phyloP scores from a whole-genome alignment of 2,888 invertebrate genomes.

The Trisateles emortualis region DNA sequence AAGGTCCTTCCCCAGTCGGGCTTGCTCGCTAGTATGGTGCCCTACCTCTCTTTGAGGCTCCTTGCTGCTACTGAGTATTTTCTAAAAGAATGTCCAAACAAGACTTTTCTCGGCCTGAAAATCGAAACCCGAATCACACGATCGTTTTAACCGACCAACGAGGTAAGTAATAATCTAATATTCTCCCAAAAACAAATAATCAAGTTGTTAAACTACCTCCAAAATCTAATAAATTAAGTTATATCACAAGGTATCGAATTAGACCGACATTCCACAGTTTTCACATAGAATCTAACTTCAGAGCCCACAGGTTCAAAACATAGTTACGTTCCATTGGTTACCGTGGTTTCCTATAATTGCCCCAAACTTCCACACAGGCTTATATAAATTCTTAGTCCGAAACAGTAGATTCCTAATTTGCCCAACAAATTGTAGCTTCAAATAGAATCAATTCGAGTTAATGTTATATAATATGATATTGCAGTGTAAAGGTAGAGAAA shows the following conservation, averaged over 20 bases:
- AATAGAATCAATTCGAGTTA: slow-evolving; percentile 51
- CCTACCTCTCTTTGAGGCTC: no score
- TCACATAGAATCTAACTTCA: slow-evolving; percentile 9
- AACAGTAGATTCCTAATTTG: slow-evolving; percentile 22
- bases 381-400: slow-evolving; percentile 17
- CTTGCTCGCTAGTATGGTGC: no score
- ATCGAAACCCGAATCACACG: no score
- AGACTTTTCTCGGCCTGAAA: no score
- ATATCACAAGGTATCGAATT: slow-evolving; percentile 1
- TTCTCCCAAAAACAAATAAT: slow-evolving; percentile 8
- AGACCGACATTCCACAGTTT: slow-evolving; percentile 4
- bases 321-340: slow-evolving; percentile 10
- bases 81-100: no score
- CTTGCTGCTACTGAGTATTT: no score
- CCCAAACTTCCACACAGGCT: slow-evolving; percentile 9
- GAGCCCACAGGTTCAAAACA: slow-evolving; percentile 3
- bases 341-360: slow-evolving; percentile 11
- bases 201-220: slow-evolving; percentile 1
- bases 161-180: slow-evolving; percentile 18
- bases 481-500: slow-evolving; percentile 53
- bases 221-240: slow-evolving; percentile 1
- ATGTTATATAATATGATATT: slow-evolving; percentile 56
- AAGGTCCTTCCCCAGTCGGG: no score
- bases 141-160: no score
- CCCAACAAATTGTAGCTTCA: slow-evolving; percentile 41